These are phyloP conservation scores for Serilophus lunatus DNA, from an alignment of 2,113 vertebrate species.

Conservation along the genomic window DNA sequence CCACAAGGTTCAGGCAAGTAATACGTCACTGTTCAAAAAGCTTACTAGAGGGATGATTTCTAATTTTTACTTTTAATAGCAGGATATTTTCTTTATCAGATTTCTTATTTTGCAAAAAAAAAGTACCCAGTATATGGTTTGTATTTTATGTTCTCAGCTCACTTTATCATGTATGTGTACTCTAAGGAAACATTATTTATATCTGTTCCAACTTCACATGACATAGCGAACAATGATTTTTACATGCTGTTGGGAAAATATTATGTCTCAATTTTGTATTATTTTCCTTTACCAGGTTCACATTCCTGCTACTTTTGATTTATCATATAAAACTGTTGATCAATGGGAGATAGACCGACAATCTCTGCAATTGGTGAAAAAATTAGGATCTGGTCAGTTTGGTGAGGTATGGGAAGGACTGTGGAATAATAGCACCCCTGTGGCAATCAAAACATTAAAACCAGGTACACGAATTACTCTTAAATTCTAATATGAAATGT, in stretches of 20 bases:
- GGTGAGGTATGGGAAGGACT: conserved; percentile 92
- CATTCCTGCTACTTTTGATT: conserved; percentile 75
- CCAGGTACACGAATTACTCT: conserved; percentile 75
- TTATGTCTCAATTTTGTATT: background rate
- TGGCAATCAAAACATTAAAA: conserved; percentile 95
- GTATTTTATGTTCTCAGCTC: background rate
- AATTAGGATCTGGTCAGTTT: conserved; percentile 91
- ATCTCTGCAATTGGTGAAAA: conserved; percentile 81
- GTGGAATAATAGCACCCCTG: conserved; percentile 89
- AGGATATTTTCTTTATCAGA: background rate
- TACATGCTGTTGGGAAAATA: conserved; percentile 20
- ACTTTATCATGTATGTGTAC: background rate
- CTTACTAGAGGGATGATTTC: background rate
- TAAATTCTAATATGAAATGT: background rate
- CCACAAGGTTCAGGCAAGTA: background rate
- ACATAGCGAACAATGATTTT: conserved; percentile 37
- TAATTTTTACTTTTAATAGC: background rate
- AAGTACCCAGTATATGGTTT: background rate
- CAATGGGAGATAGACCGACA: conserved; percentile 92
- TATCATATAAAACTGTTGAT: conserved; percentile 92
- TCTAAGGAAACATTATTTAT: background rate
- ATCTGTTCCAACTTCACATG: background rate
- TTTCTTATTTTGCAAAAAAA: background rate
- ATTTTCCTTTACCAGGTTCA: conserved; percentile 59
- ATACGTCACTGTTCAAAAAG: background rate